phyloP scores from a whole-genome alignment of 2,113 vertebrate species.

The Syngnathus scovelli region DNA sequence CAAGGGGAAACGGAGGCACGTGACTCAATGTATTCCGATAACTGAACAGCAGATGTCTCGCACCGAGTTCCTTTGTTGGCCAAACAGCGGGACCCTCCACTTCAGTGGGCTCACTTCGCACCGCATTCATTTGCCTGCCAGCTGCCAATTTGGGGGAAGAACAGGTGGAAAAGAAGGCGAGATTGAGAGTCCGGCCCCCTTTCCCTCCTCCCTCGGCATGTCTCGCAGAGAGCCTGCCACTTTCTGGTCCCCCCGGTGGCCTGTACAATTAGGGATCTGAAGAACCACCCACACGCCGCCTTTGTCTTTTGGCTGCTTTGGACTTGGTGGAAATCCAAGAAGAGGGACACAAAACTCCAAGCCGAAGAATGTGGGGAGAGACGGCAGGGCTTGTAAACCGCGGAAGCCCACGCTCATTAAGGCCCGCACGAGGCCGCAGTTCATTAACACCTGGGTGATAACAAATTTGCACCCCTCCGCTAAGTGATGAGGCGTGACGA shows the following conservation, averaged over 20 bases:
- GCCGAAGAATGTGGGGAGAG: constrained; percentile 25
- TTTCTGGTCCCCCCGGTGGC: constrained; percentile 54
- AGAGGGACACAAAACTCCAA: constrained; percentile 42
- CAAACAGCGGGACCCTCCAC: constrained; percentile 89
- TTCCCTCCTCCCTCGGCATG: constrained; percentile 60
- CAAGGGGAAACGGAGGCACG: constrained; percentile 64
- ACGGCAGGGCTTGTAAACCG: constrained; percentile 24
- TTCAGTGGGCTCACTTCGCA: constrained; percentile 83
- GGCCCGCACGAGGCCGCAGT: constrained; percentile 50
- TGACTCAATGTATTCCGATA: constrained; percentile 85
- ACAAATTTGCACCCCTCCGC: constrained; percentile 65
- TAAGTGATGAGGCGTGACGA: constrained; percentile 47
- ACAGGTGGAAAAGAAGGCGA: constrained; percentile 52
- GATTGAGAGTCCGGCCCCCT: constrained; percentile 51
- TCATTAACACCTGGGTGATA: constrained; percentile 70
- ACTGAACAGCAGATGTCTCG: constrained; percentile 90
- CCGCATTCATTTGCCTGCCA: constrained; percentile 88
- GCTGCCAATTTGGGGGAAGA: constrained; percentile 83
- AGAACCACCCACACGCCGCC: constrained; percentile 61
- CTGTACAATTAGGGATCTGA: constrained; percentile 69
- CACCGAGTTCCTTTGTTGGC: constrained; percentile 82
- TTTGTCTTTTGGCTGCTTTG: constrained; percentile 62
- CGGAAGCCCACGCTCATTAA: constrained; percentile 48
- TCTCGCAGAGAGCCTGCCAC: constrained; percentile 58
- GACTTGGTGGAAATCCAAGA: constrained; percentile 56